These are phyloP conservation scores for Oreochromis tanganicae DNA, from an alignment of 2,113 vertebrate species.

Conservation along the genomic window DNA sequence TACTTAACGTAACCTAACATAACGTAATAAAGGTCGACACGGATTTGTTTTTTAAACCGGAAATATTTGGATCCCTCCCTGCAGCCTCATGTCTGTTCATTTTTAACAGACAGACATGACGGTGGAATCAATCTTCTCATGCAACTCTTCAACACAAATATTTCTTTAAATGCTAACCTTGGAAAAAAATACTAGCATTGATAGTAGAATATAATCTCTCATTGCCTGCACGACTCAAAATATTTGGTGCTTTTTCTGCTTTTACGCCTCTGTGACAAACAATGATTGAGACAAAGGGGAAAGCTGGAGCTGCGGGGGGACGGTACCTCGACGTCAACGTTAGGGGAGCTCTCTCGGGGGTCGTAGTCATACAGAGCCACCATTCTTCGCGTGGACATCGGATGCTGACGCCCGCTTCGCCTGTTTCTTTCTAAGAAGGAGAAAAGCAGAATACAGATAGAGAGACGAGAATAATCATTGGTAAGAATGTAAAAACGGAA, in stretches of 20 bases:
- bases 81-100: background rate
- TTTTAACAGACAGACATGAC: background rate
- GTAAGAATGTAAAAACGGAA: background rate
- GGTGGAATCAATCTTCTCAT: background rate
- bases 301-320: background rate
- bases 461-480: background rate
- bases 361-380: constrained; percentile 96
- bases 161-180: background rate
- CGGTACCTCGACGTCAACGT: constrained; percentile 92
- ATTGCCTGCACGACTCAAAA: background rate
- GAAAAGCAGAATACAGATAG: background rate
- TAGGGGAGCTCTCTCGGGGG: constrained; percentile 93
- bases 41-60: background rate
- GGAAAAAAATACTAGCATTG: background rate
- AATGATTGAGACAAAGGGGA: background rate
- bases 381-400: constrained; percentile 80
- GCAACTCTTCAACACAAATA: background rate
- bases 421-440: constrained; percentile 80
- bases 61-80: background rate
- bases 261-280: background rate
- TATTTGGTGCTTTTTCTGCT: background rate
- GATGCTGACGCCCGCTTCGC: constrained; percentile 73
- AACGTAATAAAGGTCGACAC: background rate
- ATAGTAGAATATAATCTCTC: background rate
- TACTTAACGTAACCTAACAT: background rate